These are phyloP conservation scores for Tinea semifulvella DNA, from an alignment of 2,888 invertebrate species.

Conservation along the genomic window DNA sequence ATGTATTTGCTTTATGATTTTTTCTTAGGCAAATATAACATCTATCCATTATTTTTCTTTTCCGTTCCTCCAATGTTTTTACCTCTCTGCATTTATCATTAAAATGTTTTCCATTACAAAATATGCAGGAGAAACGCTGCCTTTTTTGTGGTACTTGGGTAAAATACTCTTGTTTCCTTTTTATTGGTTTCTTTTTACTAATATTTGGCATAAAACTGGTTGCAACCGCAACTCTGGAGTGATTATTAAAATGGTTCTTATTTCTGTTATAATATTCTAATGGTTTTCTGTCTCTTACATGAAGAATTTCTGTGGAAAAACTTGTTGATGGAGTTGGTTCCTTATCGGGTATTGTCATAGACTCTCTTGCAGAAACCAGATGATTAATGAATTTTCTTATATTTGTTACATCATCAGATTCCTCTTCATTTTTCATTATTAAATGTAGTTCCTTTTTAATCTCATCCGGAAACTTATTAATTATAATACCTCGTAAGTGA, in stretches of 20 bases:
- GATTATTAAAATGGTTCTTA: too few relatives aligned
- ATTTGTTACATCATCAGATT: not conserved
- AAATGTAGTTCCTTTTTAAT: conserved; percentile 19
- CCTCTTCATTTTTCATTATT: not conserved
- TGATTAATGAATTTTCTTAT: not conserved
- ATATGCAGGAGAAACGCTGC: not conserved
- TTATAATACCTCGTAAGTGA: conserved; percentile 19
- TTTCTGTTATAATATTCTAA: too few relatives aligned
- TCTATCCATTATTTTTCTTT: not conserved
- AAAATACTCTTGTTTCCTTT: too few relatives aligned
- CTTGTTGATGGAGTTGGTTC: not conserved
- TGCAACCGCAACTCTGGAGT: too few relatives aligned
- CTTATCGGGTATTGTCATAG: not conserved
- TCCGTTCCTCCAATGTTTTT: too few relatives aligned
- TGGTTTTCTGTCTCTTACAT: too few relatives aligned
- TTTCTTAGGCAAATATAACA: not conserved
- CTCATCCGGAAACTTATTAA: conserved; percentile 23
- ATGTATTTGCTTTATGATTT: not conserved
- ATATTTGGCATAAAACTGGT: too few relatives aligned
- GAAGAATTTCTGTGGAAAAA: not conserved
- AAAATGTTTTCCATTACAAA: conserved; percentile 3
- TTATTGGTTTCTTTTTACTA: too few relatives aligned
- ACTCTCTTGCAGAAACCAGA: conserved; percentile 18
- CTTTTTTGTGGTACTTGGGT: too few relatives aligned
- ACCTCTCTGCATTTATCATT: too few relatives aligned